Evolutionary conservation across 2,888 invertebrate species (phyloP).

Genomic region (Autographa pulchrina): DNA sequence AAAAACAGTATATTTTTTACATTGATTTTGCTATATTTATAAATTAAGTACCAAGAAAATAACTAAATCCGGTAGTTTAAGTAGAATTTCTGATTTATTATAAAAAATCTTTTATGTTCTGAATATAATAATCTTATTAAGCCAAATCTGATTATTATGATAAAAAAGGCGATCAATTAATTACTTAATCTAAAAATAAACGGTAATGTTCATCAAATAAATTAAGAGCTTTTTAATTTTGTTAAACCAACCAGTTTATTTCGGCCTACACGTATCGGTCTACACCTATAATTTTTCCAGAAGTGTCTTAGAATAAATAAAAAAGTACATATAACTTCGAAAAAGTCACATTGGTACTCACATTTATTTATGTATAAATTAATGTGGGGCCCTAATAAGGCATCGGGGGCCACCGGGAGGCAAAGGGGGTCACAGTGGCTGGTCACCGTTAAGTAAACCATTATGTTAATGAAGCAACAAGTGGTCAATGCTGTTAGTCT

Average conservation of each 20-base stretch:
- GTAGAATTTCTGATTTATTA: too few relatives aligned
- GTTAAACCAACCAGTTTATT: neutral
- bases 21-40: too few relatives aligned
- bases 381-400: neutral
- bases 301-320: too few relatives aligned
- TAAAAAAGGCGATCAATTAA: neutral
- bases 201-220: neutral
- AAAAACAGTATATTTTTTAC: too few relatives aligned
- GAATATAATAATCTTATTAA: neutral
- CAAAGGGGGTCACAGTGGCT: neutral
- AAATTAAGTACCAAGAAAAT: too few relatives aligned
- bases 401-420: neutral
- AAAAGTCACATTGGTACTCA: too few relatives aligned
- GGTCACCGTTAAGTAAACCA: constrained; percentile 6
- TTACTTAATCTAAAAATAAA: neutral
- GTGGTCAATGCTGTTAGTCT: constrained; percentile 7
- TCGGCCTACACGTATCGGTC: neutral
- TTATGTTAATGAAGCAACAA: constrained; percentile 5
- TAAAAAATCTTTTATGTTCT: too few relatives aligned
- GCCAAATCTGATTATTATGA: neutral
- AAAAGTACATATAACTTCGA: too few relatives aligned
- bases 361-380: neutral
- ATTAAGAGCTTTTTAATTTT: neutral
- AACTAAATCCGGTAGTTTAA: too few relatives aligned
- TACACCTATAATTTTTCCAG: neutral